These are phyloP conservation scores for Nesidiocoris tenuis DNA, from an alignment of 2,888 invertebrate species.

Conservation along the genomic window DNA sequence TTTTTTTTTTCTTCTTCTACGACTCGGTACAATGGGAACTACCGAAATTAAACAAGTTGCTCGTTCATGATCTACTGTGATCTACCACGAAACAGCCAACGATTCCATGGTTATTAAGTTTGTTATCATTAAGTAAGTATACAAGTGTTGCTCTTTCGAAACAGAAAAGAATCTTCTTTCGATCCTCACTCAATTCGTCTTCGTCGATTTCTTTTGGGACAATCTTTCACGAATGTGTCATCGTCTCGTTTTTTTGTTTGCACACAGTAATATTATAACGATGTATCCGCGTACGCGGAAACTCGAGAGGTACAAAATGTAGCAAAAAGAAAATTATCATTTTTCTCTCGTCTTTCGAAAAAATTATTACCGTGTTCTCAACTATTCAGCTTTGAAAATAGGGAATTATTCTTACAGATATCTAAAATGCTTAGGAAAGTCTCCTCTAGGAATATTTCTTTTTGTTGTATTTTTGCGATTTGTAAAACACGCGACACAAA, in stretches of 20 bases:
- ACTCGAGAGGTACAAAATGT: conserved; percentile 11
- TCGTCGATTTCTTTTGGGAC: not conserved
- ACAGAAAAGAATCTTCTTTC: conserved; percentile 10
- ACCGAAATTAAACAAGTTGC: conserved; percentile 17
- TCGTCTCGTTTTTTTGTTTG: not conserved
- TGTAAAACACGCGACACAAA: conserved; percentile 33
- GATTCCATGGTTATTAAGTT: conserved; percentile 8
- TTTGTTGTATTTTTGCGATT: conserved; percentile 28
- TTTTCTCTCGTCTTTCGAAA: not conserved
- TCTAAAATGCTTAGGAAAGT: conserved; percentile 1
- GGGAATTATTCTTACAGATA: conserved; percentile 21
- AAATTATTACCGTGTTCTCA: not conserved
- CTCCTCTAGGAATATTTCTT: conserved; percentile 13
- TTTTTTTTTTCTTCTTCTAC: not conserved
- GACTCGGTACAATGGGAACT: conserved; percentile 28
- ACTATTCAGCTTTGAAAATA: conserved; percentile 30
- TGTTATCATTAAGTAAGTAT: conserved; percentile 23
- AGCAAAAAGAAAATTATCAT: conserved; percentile 22
- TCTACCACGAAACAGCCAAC: conserved; percentile 27
- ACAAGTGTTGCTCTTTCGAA: not conserved
- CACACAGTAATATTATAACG: not conserved
- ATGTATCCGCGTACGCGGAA: no score
- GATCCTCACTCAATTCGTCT: not conserved
- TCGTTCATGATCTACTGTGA: conserved; percentile 3
- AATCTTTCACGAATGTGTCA: not conserved